Conservation (phyloP, 2,888 invertebrate species). For the Baccha elongata region DNA sequence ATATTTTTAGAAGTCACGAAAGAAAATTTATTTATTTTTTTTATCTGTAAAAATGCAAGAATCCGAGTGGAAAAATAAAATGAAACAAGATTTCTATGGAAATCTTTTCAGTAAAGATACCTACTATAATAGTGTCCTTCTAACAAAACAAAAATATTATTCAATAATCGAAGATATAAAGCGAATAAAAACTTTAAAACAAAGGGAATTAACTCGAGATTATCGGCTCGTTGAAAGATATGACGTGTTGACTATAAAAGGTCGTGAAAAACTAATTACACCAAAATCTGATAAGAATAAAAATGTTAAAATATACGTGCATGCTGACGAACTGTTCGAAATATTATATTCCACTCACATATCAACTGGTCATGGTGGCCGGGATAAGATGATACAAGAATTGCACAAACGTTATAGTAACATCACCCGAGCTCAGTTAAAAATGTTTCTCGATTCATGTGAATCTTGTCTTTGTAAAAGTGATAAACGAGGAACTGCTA, state of each 20-base stretch:
- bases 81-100: conserved; percentile 14
- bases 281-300: background rate
- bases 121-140: conserved; percentile 17
- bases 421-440: conserved; percentile 6
- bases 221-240: conserved; percentile 16
- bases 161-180: conserved; percentile 14
- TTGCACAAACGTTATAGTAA: background rate
- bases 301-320: conserved; percentile 3
- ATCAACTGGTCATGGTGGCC: conserved; percentile 20
- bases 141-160: conserved; percentile 16
- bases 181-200: conserved; percentile 7
- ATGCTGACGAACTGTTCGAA: conserved; percentile 26
- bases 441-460: conserved; percentile 20
- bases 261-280: conserved; percentile 2
- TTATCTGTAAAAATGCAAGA: background rate
- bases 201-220: background rate
- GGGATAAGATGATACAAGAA: conserved; percentile 5
- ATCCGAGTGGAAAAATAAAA: conserved; percentile 7
- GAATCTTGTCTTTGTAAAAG: conserved; percentile 2
- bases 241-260: conserved; percentile 6
- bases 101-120: conserved; percentile 1
- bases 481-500: background rate
- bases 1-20: too few species aligned
- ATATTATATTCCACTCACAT: conserved; percentile 10
- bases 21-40: conserved; percentile 8